Evolutionary conservation across 2,113 vertebrate species (phyloP).

Genomic region (Albula glossodonta): DNA sequence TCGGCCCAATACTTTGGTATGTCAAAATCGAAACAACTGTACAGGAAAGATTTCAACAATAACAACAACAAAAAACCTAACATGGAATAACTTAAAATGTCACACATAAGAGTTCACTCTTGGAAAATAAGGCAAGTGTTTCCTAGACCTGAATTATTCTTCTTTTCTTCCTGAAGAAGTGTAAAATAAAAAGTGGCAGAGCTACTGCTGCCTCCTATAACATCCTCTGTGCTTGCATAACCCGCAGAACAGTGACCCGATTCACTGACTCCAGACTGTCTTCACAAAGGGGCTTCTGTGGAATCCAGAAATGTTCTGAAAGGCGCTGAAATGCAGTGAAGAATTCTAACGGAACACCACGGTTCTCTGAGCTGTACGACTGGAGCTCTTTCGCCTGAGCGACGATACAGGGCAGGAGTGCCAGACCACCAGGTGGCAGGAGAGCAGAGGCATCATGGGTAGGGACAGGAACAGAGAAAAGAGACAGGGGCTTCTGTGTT

Average conservation of each 20-base stretch:
- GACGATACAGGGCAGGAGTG: not conserved
- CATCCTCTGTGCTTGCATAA: not conserved
- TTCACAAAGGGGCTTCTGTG: not conserved
- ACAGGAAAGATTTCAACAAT: constrained; percentile 14
- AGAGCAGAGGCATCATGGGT: constrained; percentile 30
- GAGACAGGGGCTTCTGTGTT: constrained; percentile 49
- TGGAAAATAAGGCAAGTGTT: constrained; percentile 13
- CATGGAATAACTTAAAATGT: constrained; percentile 30
- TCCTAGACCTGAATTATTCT: constrained; percentile 19
- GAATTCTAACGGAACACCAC: constrained; percentile 6
- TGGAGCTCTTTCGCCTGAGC: too few species aligned
- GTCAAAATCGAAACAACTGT: constrained; percentile 24
- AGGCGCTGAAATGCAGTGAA: constrained; percentile 1
- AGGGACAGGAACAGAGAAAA: not conserved
- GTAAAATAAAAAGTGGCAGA: constrained; percentile 14
- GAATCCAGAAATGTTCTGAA: not conserved
- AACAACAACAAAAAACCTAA: not conserved
- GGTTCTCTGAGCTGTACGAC: not conserved
- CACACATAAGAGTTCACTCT: constrained; percentile 16
- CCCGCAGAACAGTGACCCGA: not conserved
- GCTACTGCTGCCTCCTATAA: not conserved
- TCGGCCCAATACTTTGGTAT: constrained; percentile 11
- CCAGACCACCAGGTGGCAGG: constrained; percentile 20
- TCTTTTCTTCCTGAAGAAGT: not conserved
- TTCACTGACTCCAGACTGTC: not conserved